phyloP scores from a whole-genome alignment of 2,888 invertebrate genomes.

The Idaea straminata region DNA sequence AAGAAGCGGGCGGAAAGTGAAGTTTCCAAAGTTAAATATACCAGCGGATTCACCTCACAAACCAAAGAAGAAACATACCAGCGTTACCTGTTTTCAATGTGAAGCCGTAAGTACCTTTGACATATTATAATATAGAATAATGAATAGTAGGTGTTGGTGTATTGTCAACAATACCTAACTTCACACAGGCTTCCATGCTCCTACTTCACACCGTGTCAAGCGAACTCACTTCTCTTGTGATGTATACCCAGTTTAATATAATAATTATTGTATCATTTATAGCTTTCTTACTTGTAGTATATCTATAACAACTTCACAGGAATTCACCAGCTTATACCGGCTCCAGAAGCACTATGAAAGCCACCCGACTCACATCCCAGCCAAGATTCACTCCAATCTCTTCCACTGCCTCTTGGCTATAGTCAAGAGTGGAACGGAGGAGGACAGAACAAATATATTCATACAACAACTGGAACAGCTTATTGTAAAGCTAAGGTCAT shows the following conservation, averaged over 20 bases:
- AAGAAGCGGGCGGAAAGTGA: conserved; percentile 66
- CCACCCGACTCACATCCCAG: conserved; percentile 64
- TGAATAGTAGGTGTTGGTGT: too few relatives aligned
- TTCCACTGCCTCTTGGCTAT: conserved; percentile 68
- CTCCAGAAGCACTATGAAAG: conserved; percentile 68
- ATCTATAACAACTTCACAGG: conserved; percentile 40
- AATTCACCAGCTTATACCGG: conserved; percentile 63
- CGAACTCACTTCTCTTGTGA: too few relatives aligned
- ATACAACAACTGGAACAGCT: conserved; percentile 65
- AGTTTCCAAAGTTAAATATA: conserved; percentile 59
- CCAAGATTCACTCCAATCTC: conserved; percentile 60
- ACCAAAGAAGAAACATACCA: conserved; percentile 52
- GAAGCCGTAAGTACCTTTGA: conserved; percentile 48
- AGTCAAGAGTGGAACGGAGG: conserved; percentile 54
- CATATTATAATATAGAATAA: too few relatives aligned
- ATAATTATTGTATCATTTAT: too few relatives aligned
- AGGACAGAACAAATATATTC: conserved; percentile 57
- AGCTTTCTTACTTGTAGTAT: too few relatives aligned
- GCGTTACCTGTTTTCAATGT: conserved; percentile 62
- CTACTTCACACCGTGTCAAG: too few relatives aligned
- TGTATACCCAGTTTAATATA: too few relatives aligned
- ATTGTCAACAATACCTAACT: too few relatives aligned
- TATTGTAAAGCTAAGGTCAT: conserved; percentile 56
- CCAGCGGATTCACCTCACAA: conserved; percentile 49
- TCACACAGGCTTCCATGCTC: too few relatives aligned